Evolutionary conservation across 2,797 vertebrate genomes (phyloP), one percentile per base, ranked within the genome.

Genomic region (Spatula clypeata): DNA sequence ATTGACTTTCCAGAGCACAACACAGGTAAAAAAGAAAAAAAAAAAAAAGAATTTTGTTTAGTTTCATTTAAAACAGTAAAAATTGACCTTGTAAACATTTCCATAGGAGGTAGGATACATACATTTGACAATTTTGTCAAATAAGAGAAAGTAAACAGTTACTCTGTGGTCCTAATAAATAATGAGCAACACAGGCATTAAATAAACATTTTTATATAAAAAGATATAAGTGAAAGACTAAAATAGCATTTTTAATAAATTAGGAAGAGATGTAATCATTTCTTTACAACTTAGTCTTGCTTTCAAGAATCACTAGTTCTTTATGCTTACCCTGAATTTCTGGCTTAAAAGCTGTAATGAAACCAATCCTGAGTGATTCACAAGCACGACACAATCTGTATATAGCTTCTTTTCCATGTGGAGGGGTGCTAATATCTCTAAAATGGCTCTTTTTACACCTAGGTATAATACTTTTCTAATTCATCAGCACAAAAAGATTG

Each of bases 61-160:
- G 54, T 93, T 87, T 97, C 93, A 91, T 93, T 88, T 96, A 94
- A 96, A 95, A 92, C 49, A 88, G 89, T 96, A 96, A 95, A 97
- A 97, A 94, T 31, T 96, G 91, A 98, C 93, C 92, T 96, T 98
- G 98, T 98, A 98, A 98, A 98, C 98, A 98, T 98, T 98, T 98
- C 97, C 96, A 97, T 94, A 98, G 97, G 98, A 98, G 98, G 98
- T 98, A 98, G 98, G 97, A 97, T 93, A 96, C 85, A 97, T 74
- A 96, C 66, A 98, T 98, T 98, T 98, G 98, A 98, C 98, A 91
- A 75, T 92, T 45, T 45, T 94, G 98, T 95, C 97, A 98, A 98
- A 97, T 94, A 97, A 64, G 70, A 93, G 82, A 94, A 95, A 98
- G 98, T 98, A 98, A 98, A 98, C 97, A 96, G 91, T 94, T 96